These are phyloP conservation scores for Neoscelio sp. DNA, from an alignment of 2,888 invertebrate species.

Conservation along the genomic window DNA sequence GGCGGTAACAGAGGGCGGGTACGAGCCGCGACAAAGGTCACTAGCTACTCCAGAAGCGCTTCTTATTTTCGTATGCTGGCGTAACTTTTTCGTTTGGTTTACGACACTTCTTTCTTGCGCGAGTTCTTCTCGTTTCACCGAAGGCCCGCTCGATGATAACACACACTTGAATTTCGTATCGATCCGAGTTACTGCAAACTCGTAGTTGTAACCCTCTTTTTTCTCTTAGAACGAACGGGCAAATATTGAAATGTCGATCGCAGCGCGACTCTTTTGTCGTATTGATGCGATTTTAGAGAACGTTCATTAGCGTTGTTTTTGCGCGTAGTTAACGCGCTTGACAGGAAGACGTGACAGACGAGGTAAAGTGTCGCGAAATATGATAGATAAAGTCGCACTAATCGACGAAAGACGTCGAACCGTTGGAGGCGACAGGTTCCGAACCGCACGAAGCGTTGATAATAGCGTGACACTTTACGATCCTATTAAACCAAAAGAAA, in stretches of 20 bases:
- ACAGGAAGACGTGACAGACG: slow-evolving; percentile 1
- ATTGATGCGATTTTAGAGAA: slow-evolving; percentile 3
- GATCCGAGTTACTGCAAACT: slow-evolving; percentile 37
- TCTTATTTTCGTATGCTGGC: no score
- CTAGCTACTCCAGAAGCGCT: no score
- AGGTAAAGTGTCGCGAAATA: no score
- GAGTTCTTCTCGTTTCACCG: slow-evolving; percentile 46
- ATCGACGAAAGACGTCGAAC: slow-evolving; percentile 38
- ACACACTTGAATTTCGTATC: slow-evolving; percentile 47
- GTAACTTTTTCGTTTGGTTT: no score
- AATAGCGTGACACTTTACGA: slow-evolving; percentile 19
- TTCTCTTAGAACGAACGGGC: slow-evolving; percentile 20
- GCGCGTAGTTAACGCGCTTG: background rate
- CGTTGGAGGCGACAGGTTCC: background rate
- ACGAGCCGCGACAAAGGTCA: no score
- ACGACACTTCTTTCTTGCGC: slow-evolving; percentile 9
- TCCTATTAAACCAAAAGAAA: slow-evolving; percentile 24
- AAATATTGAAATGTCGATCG: slow-evolving; percentile 41
- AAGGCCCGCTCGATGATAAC: slow-evolving; percentile 54
- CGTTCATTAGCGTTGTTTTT: no score
- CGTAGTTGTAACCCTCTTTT: slow-evolving; percentile 16
- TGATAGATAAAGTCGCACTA: background rate
- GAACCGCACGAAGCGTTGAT: background rate
- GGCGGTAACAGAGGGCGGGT: no score
- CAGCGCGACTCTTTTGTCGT: slow-evolving; percentile 28